Evolutionary conservation across 2,113 vertebrate genomes (phyloP).

Genomic region (Zingel zingel): DNA sequence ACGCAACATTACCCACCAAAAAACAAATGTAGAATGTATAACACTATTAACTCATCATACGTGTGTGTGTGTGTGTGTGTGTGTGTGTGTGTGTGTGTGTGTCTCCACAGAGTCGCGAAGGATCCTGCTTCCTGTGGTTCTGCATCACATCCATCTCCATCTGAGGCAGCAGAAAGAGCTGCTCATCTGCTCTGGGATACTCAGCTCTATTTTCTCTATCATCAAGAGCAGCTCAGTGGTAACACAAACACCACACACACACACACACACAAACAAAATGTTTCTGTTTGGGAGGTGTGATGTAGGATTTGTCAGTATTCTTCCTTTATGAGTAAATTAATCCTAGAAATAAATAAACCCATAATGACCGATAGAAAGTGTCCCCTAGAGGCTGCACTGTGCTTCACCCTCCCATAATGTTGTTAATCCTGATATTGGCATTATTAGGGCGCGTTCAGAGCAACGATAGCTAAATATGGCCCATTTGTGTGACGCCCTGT

Average conservation of each 20-base stretch:
- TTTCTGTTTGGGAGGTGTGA: neutral
- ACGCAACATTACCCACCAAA: no score
- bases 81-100: conserved; percentile 15
- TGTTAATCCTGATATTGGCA: no score
- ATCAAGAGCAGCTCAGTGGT: conserved; percentile 89
- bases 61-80: conserved; percentile 15
- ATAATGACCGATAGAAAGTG: no score
- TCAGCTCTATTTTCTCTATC: conserved; percentile 98
- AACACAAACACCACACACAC: conserved; percentile 50
- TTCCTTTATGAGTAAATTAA: no score
- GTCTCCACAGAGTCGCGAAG: conserved; percentile 91
- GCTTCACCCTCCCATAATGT: no score
- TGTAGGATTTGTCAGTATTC: neutral
- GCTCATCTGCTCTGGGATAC: conserved; percentile 97
- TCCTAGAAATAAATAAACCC: no score
- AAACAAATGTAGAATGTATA: no score
- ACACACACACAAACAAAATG: neutral
- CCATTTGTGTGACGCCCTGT: no score
- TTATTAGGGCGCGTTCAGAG: no score
- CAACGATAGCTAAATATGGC: no score
- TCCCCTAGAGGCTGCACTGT: no score
- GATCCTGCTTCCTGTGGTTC: conserved; percentile 95
- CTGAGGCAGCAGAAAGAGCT: conserved; percentile 98
- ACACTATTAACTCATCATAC: no score
- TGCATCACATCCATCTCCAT: conserved; percentile 98